Evolutionary conservation across 2,797 vertebrate species (phyloP).

Genomic region (Pachyuromys duprasi): DNA sequence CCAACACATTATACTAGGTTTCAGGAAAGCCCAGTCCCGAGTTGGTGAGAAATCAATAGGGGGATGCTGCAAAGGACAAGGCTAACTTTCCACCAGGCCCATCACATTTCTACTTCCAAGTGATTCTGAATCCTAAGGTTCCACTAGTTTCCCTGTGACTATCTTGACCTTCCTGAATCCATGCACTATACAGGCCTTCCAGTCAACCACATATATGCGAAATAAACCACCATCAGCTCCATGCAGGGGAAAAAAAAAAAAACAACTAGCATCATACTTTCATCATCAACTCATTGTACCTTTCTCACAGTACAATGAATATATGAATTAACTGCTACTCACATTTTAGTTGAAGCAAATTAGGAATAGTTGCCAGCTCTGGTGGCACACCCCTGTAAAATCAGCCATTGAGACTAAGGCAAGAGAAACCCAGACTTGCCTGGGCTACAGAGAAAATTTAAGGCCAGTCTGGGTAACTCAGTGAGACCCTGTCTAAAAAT

Average conservation of each 20-base stretch:
- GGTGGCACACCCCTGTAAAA: background rate
- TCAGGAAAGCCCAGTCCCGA: background rate
- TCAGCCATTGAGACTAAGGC: background rate
- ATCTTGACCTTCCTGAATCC: background rate
- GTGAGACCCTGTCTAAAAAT: background rate
- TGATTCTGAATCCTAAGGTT: background rate
- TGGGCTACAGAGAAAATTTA: background rate
- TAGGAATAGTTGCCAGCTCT: background rate
- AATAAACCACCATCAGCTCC: background rate
- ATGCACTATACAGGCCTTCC: background rate
- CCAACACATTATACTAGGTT: background rate
- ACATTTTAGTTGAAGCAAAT: background rate
- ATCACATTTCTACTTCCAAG: background rate
- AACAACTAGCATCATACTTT: background rate
- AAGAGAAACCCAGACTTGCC: background rate
- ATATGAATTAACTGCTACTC: background rate
- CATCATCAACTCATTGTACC: background rate
- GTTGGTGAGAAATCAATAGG: background rate
- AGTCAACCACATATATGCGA: background rate
- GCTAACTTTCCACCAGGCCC: background rate
- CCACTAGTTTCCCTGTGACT: background rate
- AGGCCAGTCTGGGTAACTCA: background rate
- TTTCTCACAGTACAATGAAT: background rate
- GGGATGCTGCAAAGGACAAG: background rate
- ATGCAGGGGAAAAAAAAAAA: background rate